A percentile compares a stretch with the other conserved stretches of the same genome.
phyloP scores from a whole-genome alignment of 2,797 vertebrate genomes.

The Tolypeutes matacus region DNA sequence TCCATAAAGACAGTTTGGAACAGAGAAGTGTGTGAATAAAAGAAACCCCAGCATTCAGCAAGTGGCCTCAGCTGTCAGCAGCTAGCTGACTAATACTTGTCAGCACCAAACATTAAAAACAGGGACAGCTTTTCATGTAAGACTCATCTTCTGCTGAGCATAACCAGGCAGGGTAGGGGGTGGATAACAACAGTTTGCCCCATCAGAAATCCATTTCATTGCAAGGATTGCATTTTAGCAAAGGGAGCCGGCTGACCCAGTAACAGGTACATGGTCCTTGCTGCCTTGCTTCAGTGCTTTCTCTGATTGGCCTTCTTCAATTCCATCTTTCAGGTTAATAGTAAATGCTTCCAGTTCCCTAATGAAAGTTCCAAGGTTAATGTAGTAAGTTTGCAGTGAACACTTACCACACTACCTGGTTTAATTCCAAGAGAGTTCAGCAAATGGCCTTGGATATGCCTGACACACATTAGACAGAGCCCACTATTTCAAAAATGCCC shows the following conservation, averaged over 20 bases:
- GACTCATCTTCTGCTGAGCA: constrained; percentile 10
- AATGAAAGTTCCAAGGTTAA: constrained; percentile 70
- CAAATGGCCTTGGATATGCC: background rate
- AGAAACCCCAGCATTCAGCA: constrained; percentile 27
- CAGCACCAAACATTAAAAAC: constrained; percentile 49
- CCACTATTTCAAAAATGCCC: constrained; percentile 7
- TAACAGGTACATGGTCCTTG: constrained; percentile 13
- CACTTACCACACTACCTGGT: constrained; percentile 35
- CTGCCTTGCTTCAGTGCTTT: constrained; percentile 69
- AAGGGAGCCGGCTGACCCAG: constrained; percentile 8
- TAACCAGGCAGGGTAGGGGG: background rate
- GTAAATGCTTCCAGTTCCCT: constrained; percentile 69
- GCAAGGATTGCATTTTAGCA: constrained; percentile 41
- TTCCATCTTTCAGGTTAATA: constrained; percentile 74
- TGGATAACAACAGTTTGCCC: background rate
- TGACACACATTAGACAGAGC: background rate
- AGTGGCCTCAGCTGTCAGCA: constrained; percentile 66
- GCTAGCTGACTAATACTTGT: constrained; percentile 58
- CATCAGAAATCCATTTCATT: constrained; percentile 57
- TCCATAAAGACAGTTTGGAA: constrained; percentile 44
- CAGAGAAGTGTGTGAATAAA: constrained; percentile 56
- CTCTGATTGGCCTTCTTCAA: constrained; percentile 71
- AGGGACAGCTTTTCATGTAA: constrained; percentile 51
- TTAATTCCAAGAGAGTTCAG: constrained; percentile 68
- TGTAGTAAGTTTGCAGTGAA: constrained; percentile 68